phyloP scores from a whole-genome alignment of 2,797 vertebrate genomes.

The Eulemur coronatus region DNA sequence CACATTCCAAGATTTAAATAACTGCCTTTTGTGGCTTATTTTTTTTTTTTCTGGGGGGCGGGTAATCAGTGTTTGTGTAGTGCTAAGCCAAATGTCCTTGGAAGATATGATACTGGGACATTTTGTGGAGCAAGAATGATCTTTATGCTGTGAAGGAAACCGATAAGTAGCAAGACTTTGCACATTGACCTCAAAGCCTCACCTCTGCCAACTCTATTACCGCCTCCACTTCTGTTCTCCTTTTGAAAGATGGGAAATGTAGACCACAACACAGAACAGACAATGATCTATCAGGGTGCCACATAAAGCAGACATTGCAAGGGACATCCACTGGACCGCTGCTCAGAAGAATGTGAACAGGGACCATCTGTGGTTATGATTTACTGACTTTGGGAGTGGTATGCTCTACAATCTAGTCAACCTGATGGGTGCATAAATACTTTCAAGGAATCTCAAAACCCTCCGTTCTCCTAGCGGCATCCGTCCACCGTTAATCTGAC shows the following conservation, averaged over 20 bases:
- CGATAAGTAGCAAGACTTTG: background rate
- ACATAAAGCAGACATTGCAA: slow-evolving; percentile 33
- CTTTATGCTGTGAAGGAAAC: slow-evolving; percentile 54
- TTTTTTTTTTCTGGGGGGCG: background rate
- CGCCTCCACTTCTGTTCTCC: background rate
- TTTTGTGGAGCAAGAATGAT: slow-evolving; percentile 65
- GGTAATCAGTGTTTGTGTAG: slow-evolving; percentile 55
- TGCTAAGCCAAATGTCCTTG: slow-evolving; percentile 63
- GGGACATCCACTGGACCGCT: background rate
- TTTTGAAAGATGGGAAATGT: slow-evolving; percentile 28
- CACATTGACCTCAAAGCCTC: slow-evolving; percentile 45
- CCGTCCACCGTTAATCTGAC: background rate
- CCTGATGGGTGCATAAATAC: background rate
- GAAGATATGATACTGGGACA: slow-evolving; percentile 12
- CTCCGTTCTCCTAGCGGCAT: background rate
- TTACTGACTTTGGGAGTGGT: background rate
- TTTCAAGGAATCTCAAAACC: background rate
- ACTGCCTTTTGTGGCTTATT: slow-evolving; percentile 61
- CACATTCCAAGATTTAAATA: slow-evolving; percentile 47
- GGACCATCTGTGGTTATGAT: slow-evolving; percentile 43
- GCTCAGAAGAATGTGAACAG: slow-evolving; percentile 46
- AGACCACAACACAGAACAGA: background rate
- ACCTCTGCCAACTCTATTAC: slow-evolving; percentile 3
- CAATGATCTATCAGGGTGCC: background rate
- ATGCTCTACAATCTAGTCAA: background rate